A percentile compares a stretch with the other conserved stretches of the same genome.
Evolutionary conservation across 1,140 invertebrate species (phyloP).

Genomic region (Meloidogyne hapla): DNA sequence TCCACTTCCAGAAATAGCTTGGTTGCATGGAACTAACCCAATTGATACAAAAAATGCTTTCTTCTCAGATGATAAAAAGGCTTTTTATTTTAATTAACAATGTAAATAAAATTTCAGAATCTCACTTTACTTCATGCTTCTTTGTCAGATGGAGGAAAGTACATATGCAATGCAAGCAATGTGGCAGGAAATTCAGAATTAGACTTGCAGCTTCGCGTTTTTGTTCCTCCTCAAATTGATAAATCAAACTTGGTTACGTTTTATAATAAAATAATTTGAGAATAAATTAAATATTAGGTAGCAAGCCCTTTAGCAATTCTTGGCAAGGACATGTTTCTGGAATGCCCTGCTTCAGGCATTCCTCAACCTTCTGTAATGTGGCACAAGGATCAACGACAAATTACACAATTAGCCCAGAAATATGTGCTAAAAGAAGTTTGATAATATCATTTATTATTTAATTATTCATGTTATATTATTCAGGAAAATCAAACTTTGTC

Average conservation of each 20-base stretch:
- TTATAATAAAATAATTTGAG: no score
- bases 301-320: conserved; percentile 57
- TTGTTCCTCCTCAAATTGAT: conserved; percentile 67
- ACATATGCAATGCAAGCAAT: conserved; percentile 66
- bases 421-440: conserved; percentile 25
- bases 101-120: conserved; percentile 38
- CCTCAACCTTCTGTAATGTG: conserved; percentile 64
- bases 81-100: background rate
- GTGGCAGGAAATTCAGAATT: conserved; percentile 65
- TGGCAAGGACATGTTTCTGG: conserved; percentile 65
- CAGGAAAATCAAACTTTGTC: conserved; percentile 59
- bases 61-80: conserved; percentile 50
- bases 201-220: conserved; percentile 64
- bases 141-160: conserved; percentile 65
- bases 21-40: conserved; percentile 53
- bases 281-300: background rate
- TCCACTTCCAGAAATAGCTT: conserved; percentile 44
- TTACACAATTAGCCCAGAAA: conserved; percentile 42
- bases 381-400: conserved; percentile 64
- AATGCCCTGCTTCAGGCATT: conserved; percentile 66
- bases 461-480: background rate
- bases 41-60: conserved; percentile 49
- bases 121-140: conserved; percentile 58
- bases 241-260: conserved; percentile 66
- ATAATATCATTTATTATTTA: background rate